Conservation (phyloP, 37 sponge, comb jelly and placozoan species). For the Petrosia ficiformis region DNA sequence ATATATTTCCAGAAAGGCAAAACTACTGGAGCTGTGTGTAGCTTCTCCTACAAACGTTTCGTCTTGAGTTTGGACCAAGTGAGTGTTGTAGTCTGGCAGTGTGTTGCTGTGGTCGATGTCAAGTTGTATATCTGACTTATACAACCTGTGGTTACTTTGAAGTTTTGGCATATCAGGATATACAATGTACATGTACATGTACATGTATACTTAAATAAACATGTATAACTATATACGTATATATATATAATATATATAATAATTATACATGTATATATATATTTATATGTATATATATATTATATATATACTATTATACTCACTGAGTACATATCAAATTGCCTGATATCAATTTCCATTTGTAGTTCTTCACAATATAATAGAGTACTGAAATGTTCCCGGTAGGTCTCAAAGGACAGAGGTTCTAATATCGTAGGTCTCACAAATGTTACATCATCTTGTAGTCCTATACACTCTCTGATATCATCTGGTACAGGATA, state of each 20-base stretch:
- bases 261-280: background rate
- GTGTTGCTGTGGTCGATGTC: background rate
- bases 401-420: constrained; percentile 46
- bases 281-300: background rate
- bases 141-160: too few species aligned
- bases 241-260: background rate
- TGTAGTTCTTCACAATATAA: constrained; percentile 49
- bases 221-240: too few species aligned
- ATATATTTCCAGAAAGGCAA: too few species aligned
- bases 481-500: constrained; percentile 41
- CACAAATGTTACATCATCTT: background rate
- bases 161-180: background rate
- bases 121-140: too few species aligned
- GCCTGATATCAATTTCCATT: constrained; percentile 39
- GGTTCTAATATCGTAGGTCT: constrained; percentile 37
- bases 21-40: too few species aligned
- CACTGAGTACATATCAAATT: constrained; percentile 52
- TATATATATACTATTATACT: background rate
- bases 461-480: constrained; percentile 13
- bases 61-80: too few species aligned
- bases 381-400: constrained; percentile 36
- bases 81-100: too few species aligned
- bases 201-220: too few species aligned
- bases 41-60: too few species aligned
- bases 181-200: too few species aligned